Evolutionary conservation across 92 coral and sea anemone species (phyloP), one percentile per base, ranked within the genome.

Genomic region (Porites divaricata): DNA sequence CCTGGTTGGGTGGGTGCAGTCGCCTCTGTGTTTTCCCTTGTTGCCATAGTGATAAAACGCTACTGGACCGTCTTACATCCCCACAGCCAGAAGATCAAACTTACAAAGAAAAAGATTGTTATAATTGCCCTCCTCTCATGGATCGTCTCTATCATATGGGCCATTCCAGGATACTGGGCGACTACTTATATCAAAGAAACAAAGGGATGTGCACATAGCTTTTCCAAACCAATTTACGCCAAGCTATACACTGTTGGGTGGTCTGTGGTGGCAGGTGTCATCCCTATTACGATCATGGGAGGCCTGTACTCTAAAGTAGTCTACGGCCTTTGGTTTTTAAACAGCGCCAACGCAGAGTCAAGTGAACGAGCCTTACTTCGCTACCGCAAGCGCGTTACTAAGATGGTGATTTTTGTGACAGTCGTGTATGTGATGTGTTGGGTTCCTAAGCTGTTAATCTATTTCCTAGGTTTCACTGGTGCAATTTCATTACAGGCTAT

Each of bases 371-470:
- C 73, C 4, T 2, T 68, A 11, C 73, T 68, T 8, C 73, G 73
- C 35, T 68, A 28, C 51, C 13, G 73, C 8, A 68, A 10, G 53
- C 13, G 73, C 13, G 73, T n/a, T 16, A 68, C 73, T 5, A 68
- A 68, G 17, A 68, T 68, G 50, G 73, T 68, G 12, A 35, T 68
- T 25, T 16, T n/a, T 6, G 73, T 68, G 73, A 68, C 73, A 28
- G 17, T 68, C 5, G 17, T 68, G 5, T 68, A 68, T 68, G 73
- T 26, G 10, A 7, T 68, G n/a, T 68, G 73, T 28, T 68, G 73
- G 73, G 73, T 68, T 35, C 73, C 73, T 25, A 52, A 68, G 73
- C 73, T 68, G 28, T 68, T n/a, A 24, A 68, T 68, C 73, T 68
- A 68, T 11, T 68, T 68, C 48, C 48, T 68, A 51, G 73, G 73